Conservation (phyloP, 2,797 vertebrate genomes). For the Pristis pectinata region DNA sequence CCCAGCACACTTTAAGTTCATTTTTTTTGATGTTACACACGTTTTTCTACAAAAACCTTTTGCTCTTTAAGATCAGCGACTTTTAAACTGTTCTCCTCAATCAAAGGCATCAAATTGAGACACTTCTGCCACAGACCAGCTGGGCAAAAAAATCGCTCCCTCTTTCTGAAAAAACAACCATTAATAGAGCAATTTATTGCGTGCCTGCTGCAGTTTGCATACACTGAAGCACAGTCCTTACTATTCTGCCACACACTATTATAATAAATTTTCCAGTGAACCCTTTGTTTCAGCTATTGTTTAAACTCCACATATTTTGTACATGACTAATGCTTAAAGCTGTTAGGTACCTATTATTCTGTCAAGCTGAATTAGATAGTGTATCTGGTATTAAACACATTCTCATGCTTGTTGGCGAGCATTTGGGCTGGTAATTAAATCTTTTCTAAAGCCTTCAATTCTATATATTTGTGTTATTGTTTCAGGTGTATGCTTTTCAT, state of each 20-base stretch:
- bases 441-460: background rate
- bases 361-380: background rate
- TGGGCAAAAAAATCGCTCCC: too few species aligned
- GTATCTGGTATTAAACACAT: background rate
- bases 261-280: too few species aligned
- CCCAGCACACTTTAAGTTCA: too few species aligned
- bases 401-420: background rate
- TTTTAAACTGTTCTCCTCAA: background rate
- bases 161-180: too few species aligned
- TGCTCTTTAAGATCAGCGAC: too few species aligned
- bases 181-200: background rate
- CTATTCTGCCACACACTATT: too few species aligned
- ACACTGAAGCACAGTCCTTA: too few species aligned
- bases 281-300: background rate
- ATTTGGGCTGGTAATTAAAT: background rate
- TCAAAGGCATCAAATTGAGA: too few species aligned
- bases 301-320: background rate
- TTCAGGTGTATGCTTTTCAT: too few species aligned
- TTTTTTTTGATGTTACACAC: too few species aligned
- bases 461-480: background rate
- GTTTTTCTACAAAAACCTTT: too few species aligned
- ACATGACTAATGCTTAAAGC: background rate
- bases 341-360: background rate
- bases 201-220: too few species aligned
- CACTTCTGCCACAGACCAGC: background rate